Evolutionary conservation across 2,888 invertebrate genomes (phyloP), one percentile per base, ranked within the genome.

Genomic region (Eupithecia insigniata): DNA sequence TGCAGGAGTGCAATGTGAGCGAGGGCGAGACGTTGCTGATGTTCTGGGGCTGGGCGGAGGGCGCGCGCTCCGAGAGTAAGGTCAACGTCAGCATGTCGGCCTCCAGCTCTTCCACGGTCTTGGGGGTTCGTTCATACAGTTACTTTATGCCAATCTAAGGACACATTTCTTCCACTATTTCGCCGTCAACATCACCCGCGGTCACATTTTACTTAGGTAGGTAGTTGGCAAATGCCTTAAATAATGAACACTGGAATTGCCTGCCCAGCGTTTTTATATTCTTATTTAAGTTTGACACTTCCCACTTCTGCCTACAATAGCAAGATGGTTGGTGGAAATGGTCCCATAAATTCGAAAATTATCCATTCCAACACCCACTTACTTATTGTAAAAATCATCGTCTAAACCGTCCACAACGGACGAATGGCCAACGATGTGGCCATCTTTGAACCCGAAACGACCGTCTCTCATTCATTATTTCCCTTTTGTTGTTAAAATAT

Each of bases 21-120:
- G 91, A 92, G 73, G 89, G 91, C 18, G 89, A 90, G 76, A 92
- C 91, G 6, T 77, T 92, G 80, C 80, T 92, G 81, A 90, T 91
- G 87, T 92, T 87, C 83, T 92, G 92, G 92, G 90, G 91, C 77
- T 83, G 85, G 34, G 36, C 36, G 62, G 62, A 62, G 62, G 34
- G 62, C 79, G 83, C 85, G 65, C 84, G 84, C 78, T 88, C 89
- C 22, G 91, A 92, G 60, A 92, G 93, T 82, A 85, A 87, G 71
- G 84, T 85, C 64, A 92, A 92, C 16, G 87, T 90, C 78, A 91
- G 89, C 80, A 87, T 92, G 89, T 90, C 91, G 3, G 85, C 88
- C 0, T 92, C 93, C 10, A 93, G 91, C 76, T 90, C 92, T 5
- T 93, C 92, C 6, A 72, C 81, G 0, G 70, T 85, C 22, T 69